Conservation (phyloP, 2,888 invertebrate species). For the Agriopis aurantiaria region DNA sequence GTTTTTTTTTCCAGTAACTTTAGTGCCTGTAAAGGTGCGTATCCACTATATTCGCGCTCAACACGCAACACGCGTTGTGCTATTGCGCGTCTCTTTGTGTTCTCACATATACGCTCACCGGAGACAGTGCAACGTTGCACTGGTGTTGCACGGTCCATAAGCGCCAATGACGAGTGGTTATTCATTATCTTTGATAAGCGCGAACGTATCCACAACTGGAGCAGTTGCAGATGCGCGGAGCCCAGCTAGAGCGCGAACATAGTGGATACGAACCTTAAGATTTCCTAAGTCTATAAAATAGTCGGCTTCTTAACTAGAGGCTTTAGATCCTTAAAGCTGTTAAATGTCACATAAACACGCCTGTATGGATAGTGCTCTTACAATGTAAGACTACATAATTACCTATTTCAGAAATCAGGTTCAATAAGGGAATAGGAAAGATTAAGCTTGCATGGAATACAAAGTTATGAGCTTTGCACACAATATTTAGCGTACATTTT, state of each 20-base stretch:
- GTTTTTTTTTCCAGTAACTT: neutral
- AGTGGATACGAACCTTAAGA: neutral
- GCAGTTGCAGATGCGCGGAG: too few relatives aligned
- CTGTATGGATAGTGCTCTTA: neutral
- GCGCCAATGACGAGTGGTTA: too few relatives aligned
- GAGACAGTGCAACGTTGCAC: too few relatives aligned
- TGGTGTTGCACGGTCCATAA: too few relatives aligned
- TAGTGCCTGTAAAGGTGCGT: neutral
- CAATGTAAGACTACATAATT: too few relatives aligned
- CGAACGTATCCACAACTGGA: too few relatives aligned
- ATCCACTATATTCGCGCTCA: too few relatives aligned
- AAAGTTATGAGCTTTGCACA: neutral
- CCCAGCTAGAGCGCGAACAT: too few relatives aligned
- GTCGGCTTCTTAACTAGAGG: neutral
- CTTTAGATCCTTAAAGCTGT: neutral
- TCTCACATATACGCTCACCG: too few relatives aligned
- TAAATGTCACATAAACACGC: neutral
- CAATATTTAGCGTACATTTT: neutral
- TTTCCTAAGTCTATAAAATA: neutral
- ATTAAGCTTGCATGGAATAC: neutral
- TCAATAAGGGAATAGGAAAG: neutral
- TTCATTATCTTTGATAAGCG: too few relatives aligned
- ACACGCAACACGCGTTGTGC: too few relatives aligned
- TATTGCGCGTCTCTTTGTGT: too few relatives aligned
- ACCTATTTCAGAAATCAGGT: neutral